Percentiles rank a stretch among this genome's conserved stretches.
Evolutionary conservation across 2,113 vertebrate genomes (phyloP).

Genomic region (Polypterus senegalus): DNA sequence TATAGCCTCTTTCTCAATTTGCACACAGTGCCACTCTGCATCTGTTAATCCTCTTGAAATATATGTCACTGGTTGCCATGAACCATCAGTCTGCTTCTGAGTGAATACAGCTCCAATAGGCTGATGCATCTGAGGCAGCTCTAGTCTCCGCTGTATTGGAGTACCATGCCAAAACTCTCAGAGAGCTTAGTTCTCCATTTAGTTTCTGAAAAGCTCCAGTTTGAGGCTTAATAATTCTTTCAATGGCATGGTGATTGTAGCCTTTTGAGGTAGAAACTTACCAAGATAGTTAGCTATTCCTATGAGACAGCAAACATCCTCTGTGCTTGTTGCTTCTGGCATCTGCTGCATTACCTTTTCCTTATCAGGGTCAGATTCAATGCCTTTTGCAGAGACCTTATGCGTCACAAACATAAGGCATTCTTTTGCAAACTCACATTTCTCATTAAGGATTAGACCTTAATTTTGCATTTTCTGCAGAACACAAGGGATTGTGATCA

Average conservation of each 20-base stretch:
- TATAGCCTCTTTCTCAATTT: constrained; percentile 21
- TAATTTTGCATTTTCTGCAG: constrained; percentile 2
- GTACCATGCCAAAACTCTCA: constrained; percentile 3
- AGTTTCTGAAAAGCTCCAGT: constrained; percentile 5
- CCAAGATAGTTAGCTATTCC: constrained; percentile 17
- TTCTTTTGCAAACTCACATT: constrained; percentile 10
- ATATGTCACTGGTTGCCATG: constrained; percentile 15
- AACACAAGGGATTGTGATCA: background rate
- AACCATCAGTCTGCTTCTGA: constrained; percentile 11
- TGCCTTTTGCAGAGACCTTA: constrained; percentile 1
- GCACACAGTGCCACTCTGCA: constrained; percentile 14
- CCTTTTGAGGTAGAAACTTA: constrained; percentile 11
- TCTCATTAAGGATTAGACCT: constrained; percentile 15
- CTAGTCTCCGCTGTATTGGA: constrained; percentile 3
- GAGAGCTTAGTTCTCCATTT: background rate
- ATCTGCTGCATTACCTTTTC: constrained; percentile 8
- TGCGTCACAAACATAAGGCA: background rate
- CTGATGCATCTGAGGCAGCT: constrained; percentile 13
- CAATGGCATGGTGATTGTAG: constrained; percentile 6
- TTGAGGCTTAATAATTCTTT: constrained; percentile 12
- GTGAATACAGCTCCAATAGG: constrained; percentile 8
- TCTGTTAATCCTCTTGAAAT: constrained; percentile 15
- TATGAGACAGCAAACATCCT: background rate
- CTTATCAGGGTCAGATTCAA: constrained; percentile 12
- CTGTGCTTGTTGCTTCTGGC: constrained; percentile 8